A percentile compares a stretch with the other conserved stretches of the same genome.
Evolutionary conservation across 2,888 invertebrate species (phyloP).

Genomic region (Diaperis boleti): DNA sequence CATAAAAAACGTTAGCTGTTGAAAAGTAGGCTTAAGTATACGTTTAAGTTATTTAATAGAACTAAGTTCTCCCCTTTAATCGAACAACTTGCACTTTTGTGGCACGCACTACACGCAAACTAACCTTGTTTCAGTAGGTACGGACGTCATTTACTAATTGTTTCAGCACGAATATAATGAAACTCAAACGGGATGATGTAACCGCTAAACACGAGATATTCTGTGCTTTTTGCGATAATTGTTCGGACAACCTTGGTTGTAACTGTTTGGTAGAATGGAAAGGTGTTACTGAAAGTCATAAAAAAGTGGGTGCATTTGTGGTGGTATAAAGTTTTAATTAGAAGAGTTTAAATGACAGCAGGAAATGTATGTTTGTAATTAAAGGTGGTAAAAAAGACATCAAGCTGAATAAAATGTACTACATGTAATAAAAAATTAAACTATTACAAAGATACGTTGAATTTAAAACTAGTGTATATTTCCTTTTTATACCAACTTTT

Average conservation of each 20-base stretch:
- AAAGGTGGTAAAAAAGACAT: too few relatives aligned
- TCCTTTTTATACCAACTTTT: too few relatives aligned
- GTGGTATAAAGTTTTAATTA: too few relatives aligned
- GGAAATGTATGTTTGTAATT: too few relatives aligned
- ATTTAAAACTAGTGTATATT: too few relatives aligned
- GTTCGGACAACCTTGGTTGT: constrained; percentile 1
- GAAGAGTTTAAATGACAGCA: too few relatives aligned
- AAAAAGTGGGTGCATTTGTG: too few relatives aligned
- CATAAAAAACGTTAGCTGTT: too few relatives aligned
- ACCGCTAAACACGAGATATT: constrained; percentile 30
- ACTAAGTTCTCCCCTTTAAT: constrained; percentile 45
- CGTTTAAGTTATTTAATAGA: constrained; percentile 36
- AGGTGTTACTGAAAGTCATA: too few relatives aligned
- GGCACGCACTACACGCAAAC: constrained; percentile 48
- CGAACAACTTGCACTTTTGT: constrained; percentile 46
- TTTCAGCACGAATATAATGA: constrained; percentile 37
- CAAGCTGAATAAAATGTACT: too few relatives aligned
- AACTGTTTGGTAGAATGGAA: constrained; percentile 13
- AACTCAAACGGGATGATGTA: constrained; percentile 37
- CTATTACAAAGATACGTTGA: too few relatives aligned
- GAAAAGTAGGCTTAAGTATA: not conserved
- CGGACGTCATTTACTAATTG: constrained; percentile 41
- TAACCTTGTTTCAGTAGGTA: constrained; percentile 31
- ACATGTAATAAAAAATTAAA: too few relatives aligned
- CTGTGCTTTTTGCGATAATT: constrained; percentile 29